Evolutionary conservation across 2,113 vertebrate genomes (phyloP).

Genomic region (Notothenia rossii): DNA sequence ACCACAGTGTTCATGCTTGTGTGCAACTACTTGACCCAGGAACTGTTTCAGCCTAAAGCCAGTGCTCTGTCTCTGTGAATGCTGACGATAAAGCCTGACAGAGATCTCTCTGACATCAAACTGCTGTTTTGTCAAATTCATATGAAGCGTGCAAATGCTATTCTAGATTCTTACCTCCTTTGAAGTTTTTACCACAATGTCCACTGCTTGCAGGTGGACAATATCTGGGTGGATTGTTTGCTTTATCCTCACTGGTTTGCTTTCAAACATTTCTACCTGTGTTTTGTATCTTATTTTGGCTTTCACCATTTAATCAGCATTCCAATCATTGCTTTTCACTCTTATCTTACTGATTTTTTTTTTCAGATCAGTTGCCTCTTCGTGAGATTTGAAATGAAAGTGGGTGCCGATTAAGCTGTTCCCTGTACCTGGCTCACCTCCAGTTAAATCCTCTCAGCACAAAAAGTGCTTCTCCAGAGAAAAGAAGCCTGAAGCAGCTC

Average conservation of each 20-base stretch:
- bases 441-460: conserved; percentile 54
- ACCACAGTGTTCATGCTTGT: too few relatives aligned
- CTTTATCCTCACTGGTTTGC: neutral
- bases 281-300: neutral
- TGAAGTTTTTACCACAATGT: neutral
- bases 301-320: neutral
- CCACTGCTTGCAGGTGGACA: neutral
- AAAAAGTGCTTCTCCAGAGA: conserved; percentile 43
- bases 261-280: neutral
- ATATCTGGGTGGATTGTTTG: neutral
- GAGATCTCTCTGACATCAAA: neutral
- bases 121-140: neutral
- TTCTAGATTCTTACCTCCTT: neutral
- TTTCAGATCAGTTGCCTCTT: neutral
- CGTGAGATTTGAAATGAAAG: conserved; percentile 16
- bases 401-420: conserved; percentile 8
- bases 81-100: neutral
- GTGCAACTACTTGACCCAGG: too few relatives aligned
- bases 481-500: conserved; percentile 31
- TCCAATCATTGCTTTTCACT: neutral
- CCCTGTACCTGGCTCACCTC: conserved; percentile 43
- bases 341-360: neutral
- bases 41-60: too few relatives aligned
- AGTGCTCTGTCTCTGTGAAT: too few relatives aligned
- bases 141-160: neutral